These are phyloP conservation scores for Heptranchias perlo DNA, from an alignment of 2,113 vertebrate species.

Conservation along the genomic window DNA sequence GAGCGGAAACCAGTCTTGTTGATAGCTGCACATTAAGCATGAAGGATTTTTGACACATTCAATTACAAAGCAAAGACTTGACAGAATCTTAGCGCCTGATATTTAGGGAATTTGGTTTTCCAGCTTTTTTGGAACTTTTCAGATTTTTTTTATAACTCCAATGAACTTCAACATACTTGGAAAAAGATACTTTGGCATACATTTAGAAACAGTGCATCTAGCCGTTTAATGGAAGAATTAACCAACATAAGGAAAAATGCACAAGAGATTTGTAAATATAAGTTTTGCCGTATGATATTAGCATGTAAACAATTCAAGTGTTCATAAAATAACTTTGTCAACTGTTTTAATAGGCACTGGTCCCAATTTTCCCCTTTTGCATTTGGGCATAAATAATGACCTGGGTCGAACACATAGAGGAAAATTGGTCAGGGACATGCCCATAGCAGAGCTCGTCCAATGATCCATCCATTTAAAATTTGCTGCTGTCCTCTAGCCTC, in stretches of 20 bases:
- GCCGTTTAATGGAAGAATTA: neutral
- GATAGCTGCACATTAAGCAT: conserved; percentile 49
- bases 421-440: neutral
- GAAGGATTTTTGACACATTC: conserved; percentile 55
- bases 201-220: neutral
- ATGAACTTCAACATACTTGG: neutral
- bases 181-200: neutral
- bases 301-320: too few species aligned
- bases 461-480: neutral
- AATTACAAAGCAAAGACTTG: conserved; percentile 52
- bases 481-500: neutral
- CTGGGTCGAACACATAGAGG: neutral
- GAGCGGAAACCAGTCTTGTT: conserved; percentile 24
- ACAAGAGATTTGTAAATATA: neutral
- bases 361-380: neutral
- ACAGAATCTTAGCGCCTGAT: conserved; percentile 43
- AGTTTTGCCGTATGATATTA: too few species aligned
- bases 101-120: conserved; percentile 45
- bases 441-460: neutral
- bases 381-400: neutral
- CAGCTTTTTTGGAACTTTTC: conserved; percentile 36
- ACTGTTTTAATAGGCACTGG: neutral
- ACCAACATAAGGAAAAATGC: neutral
- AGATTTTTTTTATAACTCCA: neutral
- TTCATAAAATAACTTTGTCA: neutral